A percentile compares a stretch with the other conserved stretches of the same genome.
These are phyloP conservation scores for Mugil cephalus DNA, from an alignment of 2,113 vertebrate species.

Conservation along the genomic window DNA sequence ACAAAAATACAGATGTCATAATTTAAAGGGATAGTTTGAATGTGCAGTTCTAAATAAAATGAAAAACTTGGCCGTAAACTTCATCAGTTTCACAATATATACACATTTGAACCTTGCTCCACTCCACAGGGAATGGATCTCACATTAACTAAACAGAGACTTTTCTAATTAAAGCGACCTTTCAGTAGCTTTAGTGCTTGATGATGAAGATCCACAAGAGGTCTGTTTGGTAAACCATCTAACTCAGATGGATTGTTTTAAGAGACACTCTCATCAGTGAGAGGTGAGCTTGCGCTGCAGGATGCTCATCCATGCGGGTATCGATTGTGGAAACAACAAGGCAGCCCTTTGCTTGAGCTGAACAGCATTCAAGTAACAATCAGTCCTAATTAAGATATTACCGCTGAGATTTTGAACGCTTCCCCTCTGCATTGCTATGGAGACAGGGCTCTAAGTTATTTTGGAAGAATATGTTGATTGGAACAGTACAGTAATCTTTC, in stretches of 20 bases:
- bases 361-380: constrained; percentile 44
- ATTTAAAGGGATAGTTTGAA: too few relatives aligned
- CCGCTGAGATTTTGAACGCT: constrained; percentile 31
- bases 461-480: constrained; percentile 35
- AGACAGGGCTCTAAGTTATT: constrained; percentile 43
- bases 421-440: constrained; percentile 52
- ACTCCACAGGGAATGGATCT: neutral
- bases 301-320: constrained; percentile 36
- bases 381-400: constrained; percentile 62
- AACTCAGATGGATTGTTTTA: constrained; percentile 26
- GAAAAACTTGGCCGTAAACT: too few relatives aligned
- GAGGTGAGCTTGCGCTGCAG: constrained; percentile 31
- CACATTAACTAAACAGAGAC: constrained; percentile 25
- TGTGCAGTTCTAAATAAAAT: too few relatives aligned
- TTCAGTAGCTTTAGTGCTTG: neutral
- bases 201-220: neutral
- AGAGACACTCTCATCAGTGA: constrained; percentile 30
- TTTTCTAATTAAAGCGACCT: constrained; percentile 27
- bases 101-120: neutral
- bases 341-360: constrained; percentile 15
- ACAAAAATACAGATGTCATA: too few relatives aligned
- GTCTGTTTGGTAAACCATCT: constrained; percentile 12
- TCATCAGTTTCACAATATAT: constrained; percentile 2
- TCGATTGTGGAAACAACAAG: constrained; percentile 59
- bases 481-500: constrained; percentile 26